Evolutionary conservation across 2,888 invertebrate genomes (phyloP), one percentile per base, ranked within the genome.

Genomic region (Thereva nobilitata): DNA sequence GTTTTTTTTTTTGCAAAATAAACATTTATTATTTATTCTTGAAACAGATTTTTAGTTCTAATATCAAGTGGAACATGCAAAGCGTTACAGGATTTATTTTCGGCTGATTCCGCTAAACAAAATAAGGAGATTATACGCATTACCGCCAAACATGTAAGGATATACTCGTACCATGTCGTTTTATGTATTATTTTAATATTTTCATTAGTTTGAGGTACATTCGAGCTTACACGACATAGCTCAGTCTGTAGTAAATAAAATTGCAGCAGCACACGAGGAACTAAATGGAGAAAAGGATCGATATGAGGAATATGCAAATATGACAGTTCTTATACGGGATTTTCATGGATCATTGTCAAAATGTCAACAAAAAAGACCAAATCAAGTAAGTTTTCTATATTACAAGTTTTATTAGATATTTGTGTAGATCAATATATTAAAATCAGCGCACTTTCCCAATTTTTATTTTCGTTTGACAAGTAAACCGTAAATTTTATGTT

Each of bases 41-140:
- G n/a, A n/a, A n/a, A 23, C 23, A 86, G 89, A 75, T 95, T 95
- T 79, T 82, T 96, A 8, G 83, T 95, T 3, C 82, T 96, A 34
- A 91, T 95, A 84, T 93, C 94, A 5, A 87, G 91, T 55, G 94
- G 94, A 0, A 84, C 95, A 0, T 92, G 92, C 78, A 90, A 90
- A 80, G 89, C 92, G 2, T 84, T 94, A 50, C 90, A 92, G 79
- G 92, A 93, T 82, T 88, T 89, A 1, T 88, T 86, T 9, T 87
- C 88, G 0, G 87, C 87, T 47, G 83, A 82, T 74, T 84, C 85
- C 63, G 89, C 90, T 73, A 89, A 92, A 77, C 91, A 93, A 0
- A 93, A 93, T 80, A 89, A 89, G 76, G 89, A 90, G 73, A 85
- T 93, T 3, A 89, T 91, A 0, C 87, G 90, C 74, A 87, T 91